Evolutionary conservation across 2,797 vertebrate genomes (phyloP), one percentile per base, ranked within the genome.

Genomic region (Margarornis squamiger): DNA sequence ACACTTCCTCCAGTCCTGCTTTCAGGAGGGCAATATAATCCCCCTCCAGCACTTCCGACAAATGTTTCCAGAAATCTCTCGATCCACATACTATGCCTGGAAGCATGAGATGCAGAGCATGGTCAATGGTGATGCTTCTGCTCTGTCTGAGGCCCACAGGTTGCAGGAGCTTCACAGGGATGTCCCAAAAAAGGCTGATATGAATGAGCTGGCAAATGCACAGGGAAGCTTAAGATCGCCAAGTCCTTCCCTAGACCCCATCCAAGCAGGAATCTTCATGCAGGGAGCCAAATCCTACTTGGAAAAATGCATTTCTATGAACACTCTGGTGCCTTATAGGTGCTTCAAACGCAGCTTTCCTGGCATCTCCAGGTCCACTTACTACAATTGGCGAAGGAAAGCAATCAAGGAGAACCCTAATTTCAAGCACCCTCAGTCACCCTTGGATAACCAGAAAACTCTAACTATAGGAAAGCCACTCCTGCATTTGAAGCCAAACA

Each of bases 321-420:
- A 99, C 79, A 97, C 98, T 12, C 97, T 98, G 27, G 98, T 99
- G 49, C 99, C 99, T 51, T 99, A 99, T 79, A 98, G 98, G 66
- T 98, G 98, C 92, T 99, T 99, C 97, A 99, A 99, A 88, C 98
- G 98, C 76, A 98, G 98, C 79, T 99, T 99, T 93, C 99, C 99
- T 1, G 99, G 99, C 65, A 99, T 99, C 92, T 99, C 99, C 9
- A 98, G 99, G 66, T 99, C 99, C 8, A 99, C 99, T 23, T 99
- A 99, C 94, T 99, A 99, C 97, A 99, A 99, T 94, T 99, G 99
- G 99, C 98, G 99, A 92, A 98, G 99, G 68, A 99, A 99, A 96
- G 99, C 99, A 32, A 97, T 99, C 81, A 97, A 97, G 41, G 97
- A 96, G 68, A 98, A 98, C 85, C 97, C 98, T 38, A 94, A 95